These are phyloP conservation scores for Scalopus aquaticus DNA, from an alignment of 2,113 vertebrate species.

Conservation along the genomic window DNA sequence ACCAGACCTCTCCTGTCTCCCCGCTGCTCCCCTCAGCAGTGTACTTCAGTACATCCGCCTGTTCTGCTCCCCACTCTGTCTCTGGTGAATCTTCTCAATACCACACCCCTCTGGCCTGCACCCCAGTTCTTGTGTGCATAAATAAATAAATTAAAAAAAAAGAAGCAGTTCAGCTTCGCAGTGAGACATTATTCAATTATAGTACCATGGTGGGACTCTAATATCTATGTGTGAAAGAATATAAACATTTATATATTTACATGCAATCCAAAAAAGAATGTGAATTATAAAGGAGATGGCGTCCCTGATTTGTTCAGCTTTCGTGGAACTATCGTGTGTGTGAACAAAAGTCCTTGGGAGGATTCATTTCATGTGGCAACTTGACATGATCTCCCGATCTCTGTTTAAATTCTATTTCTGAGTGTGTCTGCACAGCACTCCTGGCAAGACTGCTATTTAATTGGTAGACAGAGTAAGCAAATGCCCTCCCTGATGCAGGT, in stretches of 20 bases:
- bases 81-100: no score
- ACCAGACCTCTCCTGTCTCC: no score
- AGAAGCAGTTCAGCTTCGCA: neutral
- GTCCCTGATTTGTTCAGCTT: neutral
- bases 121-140: no score
- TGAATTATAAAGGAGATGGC: neutral
- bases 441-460: neutral
- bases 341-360: neutral
- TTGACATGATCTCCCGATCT: no score
- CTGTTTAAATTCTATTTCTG: neutral
- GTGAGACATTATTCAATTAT: neutral
- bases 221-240: neutral
- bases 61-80: no score
- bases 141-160: no score
- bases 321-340: neutral
- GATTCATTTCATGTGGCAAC: neutral
- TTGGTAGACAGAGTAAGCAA: neutral
- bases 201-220: neutral
- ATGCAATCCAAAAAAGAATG: neutral
- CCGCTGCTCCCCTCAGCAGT: no score
- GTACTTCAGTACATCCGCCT: no score
- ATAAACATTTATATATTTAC: neutral
- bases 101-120: no score
- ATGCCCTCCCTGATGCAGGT: fast-evolving
- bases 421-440: neutral